A percentile compares a stretch with the other conserved stretches of the same genome.
These are phyloP conservation scores for Toxotes lorentzi DNA, from an alignment of 2,797 vertebrate species.

Conservation along the genomic window DNA sequence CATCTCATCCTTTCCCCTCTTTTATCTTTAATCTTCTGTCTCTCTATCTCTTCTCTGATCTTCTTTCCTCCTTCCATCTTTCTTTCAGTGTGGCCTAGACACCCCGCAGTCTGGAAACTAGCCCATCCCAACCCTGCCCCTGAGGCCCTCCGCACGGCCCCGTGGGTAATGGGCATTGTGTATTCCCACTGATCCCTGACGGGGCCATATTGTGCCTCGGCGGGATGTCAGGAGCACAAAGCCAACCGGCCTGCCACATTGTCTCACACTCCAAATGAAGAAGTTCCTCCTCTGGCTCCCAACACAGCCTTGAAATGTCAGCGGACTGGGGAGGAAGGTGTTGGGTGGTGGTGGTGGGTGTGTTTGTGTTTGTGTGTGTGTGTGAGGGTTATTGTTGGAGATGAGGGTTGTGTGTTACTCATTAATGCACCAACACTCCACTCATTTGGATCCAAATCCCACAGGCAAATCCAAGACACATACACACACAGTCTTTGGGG, in stretches of 20 bases:
- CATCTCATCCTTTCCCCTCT: slow-evolving; percentile 46
- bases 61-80: slow-evolving; percentile 68
- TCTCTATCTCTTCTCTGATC: slow-evolving; percentile 69
- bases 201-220: slow-evolving; percentile 88
- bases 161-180: slow-evolving; percentile 87
- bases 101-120: slow-evolving; percentile 81
- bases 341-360: slow-evolving; percentile 23
- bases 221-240: slow-evolving; percentile 87
- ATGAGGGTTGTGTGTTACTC: slow-evolving; percentile 78
- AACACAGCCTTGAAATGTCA: slow-evolving; percentile 83
- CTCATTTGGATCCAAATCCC: slow-evolving; percentile 79
- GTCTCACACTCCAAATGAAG: slow-evolving; percentile 89
- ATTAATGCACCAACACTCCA: slow-evolving; percentile 83
- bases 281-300: slow-evolving; percentile 84
- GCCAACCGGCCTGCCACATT: slow-evolving; percentile 84
- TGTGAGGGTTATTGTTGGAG: slow-evolving; percentile 62
- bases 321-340: slow-evolving; percentile 65
- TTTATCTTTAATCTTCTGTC: slow-evolving; percentile 71
- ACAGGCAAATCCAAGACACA: slow-evolving; percentile 53
- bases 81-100: slow-evolving; percentile 79
- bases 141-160: slow-evolving; percentile 78
- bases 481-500: slow-evolving; percentile 18
- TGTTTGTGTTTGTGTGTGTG: slow-evolving; percentile 49
- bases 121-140: slow-evolving; percentile 80
- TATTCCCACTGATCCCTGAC: slow-evolving; percentile 86